A percentile compares a stretch with the other conserved stretches of the same genome.
Evolutionary conservation across 2,113 vertebrate genomes (phyloP).

Genomic region (Astatotilapia flaviijosephi): DNA sequence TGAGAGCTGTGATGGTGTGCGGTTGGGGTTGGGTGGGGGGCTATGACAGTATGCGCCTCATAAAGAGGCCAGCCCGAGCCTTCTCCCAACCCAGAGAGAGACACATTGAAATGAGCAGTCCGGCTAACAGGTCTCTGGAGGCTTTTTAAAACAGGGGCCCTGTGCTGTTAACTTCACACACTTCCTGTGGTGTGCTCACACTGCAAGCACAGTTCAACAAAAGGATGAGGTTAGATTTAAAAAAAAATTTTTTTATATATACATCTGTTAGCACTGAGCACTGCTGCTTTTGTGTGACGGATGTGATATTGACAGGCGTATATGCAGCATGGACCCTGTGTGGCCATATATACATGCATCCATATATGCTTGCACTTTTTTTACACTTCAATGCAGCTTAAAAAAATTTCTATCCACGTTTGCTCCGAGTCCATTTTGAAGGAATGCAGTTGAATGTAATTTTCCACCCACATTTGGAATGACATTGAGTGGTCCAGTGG

Average conservation of each 20-base stretch:
- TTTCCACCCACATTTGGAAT: slow-evolving; percentile 66
- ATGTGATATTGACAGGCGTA: neutral
- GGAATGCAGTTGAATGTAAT: slow-evolving; percentile 64
- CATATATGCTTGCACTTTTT: neutral
- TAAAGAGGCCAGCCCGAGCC: slow-evolving; percentile 45
- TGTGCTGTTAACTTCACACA: slow-evolving; percentile 76
- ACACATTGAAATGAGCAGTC: slow-evolving; percentile 79
- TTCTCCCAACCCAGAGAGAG: slow-evolving; percentile 75
- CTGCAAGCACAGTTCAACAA: neutral
- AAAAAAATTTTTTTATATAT: neutral
- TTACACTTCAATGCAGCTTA: neutral
- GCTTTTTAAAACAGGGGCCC: slow-evolving; percentile 77
- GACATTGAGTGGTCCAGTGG: slow-evolving; percentile 72
- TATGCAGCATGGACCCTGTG: neutral
- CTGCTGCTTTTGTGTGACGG: neutral
- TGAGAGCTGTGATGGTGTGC: slow-evolving; percentile 33
- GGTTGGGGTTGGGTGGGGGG: neutral
- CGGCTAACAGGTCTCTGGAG: slow-evolving; percentile 80
- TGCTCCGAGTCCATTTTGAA: slow-evolving; percentile 43
- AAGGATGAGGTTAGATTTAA: neutral
- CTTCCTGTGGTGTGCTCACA: slow-evolving; percentile 66
- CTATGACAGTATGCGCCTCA: slow-evolving; percentile 38
- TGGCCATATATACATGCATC: neutral
- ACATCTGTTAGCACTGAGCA: neutral
- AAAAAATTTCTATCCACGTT: neutral